These are phyloP conservation scores for Perognathus longimembris DNA, from an alignment of 2,113 vertebrate genomes.

Conservation along the genomic window DNA sequence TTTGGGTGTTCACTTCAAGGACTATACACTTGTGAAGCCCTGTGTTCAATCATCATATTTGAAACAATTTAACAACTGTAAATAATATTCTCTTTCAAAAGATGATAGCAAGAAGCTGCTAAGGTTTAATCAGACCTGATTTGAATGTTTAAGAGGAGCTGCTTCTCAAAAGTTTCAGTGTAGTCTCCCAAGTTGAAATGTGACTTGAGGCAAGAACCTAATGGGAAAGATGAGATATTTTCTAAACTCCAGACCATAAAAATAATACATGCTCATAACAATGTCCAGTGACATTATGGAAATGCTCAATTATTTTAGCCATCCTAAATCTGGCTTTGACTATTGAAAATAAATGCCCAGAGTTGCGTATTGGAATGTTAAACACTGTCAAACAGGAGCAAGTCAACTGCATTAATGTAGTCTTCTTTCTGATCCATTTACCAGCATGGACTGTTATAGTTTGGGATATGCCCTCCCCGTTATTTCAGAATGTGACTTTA, in stretches of 20 bases:
- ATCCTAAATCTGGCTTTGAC: neutral
- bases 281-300: constrained; percentile 31
- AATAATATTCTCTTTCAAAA: neutral
- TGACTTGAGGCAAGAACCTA: neutral
- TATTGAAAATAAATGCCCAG: neutral
- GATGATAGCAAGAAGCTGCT: neutral
- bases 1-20: no score
- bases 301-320: neutral
- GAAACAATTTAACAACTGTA: neutral
- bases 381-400: neutral
- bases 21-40: no score
- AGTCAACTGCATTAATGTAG: neutral
- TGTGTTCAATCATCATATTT: neutral
- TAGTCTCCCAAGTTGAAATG: constrained; percentile 1
- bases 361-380: neutral
- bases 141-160: neutral
- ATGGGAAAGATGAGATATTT: neutral
- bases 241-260: constrained; percentile 36
- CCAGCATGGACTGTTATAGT: neutral
- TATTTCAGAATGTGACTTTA: neutral
- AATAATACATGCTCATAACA: neutral
- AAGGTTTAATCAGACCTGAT: neutral
- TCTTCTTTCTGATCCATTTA: neutral
- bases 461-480: neutral
- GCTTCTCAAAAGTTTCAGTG: neutral